phyloP scores from a whole-genome alignment of 2,797 vertebrate species.

The Nannoperca obscura region DNA sequence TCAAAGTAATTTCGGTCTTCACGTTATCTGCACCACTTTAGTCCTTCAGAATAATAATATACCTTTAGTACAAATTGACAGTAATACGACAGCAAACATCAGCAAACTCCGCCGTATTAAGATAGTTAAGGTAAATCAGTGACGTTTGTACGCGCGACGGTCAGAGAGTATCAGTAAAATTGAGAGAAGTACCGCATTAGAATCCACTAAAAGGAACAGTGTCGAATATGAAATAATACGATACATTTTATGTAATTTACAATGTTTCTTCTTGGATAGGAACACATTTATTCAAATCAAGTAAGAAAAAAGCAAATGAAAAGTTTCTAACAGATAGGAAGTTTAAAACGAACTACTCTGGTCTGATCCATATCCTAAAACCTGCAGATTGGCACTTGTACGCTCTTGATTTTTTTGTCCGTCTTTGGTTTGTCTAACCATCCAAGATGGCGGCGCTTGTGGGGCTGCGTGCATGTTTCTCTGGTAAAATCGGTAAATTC shows the following conservation, averaged over 20 bases:
- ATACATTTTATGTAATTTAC: no score
- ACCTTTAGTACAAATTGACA: neutral
- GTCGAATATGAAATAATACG: neutral
- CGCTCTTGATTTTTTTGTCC: slow-evolving; percentile 18
- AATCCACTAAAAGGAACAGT: neutral
- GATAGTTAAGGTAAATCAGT: slow-evolving; percentile 54
- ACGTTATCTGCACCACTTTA: fast-evolving
- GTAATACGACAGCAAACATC: fast-evolving
- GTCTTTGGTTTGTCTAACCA: slow-evolving; percentile 56
- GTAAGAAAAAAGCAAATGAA: neutral
- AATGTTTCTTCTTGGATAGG: neutral
- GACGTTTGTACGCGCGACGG: neutral
- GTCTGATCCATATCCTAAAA: neutral
- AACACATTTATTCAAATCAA: neutral
- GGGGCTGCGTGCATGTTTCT: slow-evolving; percentile 83
- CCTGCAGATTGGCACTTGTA: neutral
- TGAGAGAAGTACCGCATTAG: neutral
- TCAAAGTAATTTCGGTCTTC: fast-evolving
- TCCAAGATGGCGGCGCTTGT: slow-evolving; percentile 86
- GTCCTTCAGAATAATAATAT: fast-evolving
- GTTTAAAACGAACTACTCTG: neutral
- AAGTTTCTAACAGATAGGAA: neutral
- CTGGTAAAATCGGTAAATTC: slow-evolving; percentile 73
- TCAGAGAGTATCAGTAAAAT: slow-evolving; percentile 52
- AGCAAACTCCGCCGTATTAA: neutral